phyloP scores from a whole-genome alignment of 2,113 vertebrate species.

The Dinomys branickii region DNA sequence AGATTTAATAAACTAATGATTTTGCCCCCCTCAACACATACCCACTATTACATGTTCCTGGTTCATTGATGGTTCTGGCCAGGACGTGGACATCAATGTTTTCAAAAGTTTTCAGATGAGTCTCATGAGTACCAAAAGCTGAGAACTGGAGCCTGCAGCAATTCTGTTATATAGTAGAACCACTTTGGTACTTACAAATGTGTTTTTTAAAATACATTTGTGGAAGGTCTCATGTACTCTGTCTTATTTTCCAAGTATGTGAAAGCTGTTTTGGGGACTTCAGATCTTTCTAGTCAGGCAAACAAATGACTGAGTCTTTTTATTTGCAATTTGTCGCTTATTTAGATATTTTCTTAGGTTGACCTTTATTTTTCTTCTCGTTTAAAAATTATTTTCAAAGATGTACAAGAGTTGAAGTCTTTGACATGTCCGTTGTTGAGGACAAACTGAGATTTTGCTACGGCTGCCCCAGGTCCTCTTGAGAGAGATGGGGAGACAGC shows the following conservation, averaged over 20 bases:
- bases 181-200: not conserved
- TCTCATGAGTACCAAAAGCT: not conserved
- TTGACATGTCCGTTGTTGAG: not conserved
- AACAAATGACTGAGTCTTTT: not conserved
- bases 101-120: not conserved
- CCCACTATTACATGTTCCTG: not conserved
- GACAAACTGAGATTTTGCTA: not conserved
- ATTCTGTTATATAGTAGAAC: not conserved
- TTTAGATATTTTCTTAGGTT: conserved; percentile 9
- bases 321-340: not conserved
- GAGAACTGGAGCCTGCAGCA: not conserved
- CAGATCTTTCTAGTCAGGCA: not conserved
- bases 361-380: not conserved
- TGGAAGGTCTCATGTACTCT: not conserved
- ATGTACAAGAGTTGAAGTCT: not conserved
- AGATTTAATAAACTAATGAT: not conserved
- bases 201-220: not conserved
- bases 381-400: not conserved
- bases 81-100: not conserved
- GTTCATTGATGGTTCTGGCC: not conserved
- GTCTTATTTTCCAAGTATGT: not conserved
- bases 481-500: not conserved
- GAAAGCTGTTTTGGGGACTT: not conserved
- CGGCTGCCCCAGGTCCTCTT: not conserved
- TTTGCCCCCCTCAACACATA: not conserved